Conservation (phyloP, 2,113 vertebrate species). For the Phaetusa simplex region DNA sequence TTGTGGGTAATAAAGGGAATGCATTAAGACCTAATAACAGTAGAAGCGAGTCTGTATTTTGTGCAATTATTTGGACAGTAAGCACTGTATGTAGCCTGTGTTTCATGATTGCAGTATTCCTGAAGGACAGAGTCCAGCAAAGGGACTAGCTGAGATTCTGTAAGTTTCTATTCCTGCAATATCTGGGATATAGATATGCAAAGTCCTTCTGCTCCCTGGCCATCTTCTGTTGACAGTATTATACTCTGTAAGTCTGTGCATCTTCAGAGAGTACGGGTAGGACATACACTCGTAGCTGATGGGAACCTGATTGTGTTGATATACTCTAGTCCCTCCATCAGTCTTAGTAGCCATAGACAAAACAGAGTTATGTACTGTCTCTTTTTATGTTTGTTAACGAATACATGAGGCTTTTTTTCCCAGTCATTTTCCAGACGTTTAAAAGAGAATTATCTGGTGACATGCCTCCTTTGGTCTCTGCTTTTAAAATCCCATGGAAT, state of each 20-base stretch:
- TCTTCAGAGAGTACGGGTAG: background rate
- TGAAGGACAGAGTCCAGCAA: background rate
- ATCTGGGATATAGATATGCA: background rate
- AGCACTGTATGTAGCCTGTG: background rate
- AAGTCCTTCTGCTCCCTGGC: background rate
- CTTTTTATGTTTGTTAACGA: background rate
- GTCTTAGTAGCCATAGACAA: background rate
- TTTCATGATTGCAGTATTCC: background rate
- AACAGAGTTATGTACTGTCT: background rate
- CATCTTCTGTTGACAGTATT: background rate
- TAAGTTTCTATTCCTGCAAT: background rate
- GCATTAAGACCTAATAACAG: background rate
- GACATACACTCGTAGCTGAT: background rate
- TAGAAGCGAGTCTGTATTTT: background rate
- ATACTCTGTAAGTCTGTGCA: background rate
- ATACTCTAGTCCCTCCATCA: background rate
- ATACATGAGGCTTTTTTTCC: background rate
- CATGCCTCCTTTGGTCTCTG: background rate
- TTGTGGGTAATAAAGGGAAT: background rate
- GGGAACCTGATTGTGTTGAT: background rate
- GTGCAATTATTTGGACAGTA: background rate
- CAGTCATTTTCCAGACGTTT: background rate
- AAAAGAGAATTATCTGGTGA: background rate
- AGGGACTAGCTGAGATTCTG: background rate
- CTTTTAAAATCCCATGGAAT: background rate